These are phyloP conservation scores for Caenorhabditis imperialis DNA, from an alignment of 2,888 invertebrate species.

Conservation along the genomic window DNA sequence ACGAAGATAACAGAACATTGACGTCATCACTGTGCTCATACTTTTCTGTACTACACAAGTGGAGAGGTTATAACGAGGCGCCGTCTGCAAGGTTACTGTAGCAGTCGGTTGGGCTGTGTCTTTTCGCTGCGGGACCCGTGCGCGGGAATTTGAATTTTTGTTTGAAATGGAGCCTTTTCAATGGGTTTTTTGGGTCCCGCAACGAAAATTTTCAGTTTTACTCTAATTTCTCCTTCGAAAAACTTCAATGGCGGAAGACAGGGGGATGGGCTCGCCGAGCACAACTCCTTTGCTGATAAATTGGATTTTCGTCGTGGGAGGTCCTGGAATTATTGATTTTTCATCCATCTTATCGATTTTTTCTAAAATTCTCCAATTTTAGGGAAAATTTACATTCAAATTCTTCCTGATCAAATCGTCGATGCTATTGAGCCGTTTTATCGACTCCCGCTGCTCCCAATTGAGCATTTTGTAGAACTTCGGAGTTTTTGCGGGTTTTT, in stretches of 20 bases:
- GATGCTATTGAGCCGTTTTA: conserved; percentile 33
- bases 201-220: too few relatives aligned
- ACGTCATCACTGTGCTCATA: conserved; percentile 66
- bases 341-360: too few relatives aligned
- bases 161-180: too few relatives aligned
- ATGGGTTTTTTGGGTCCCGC: too few relatives aligned
- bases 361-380: neutral
- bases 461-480: conserved; percentile 46
- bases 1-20: conserved; percentile 61
- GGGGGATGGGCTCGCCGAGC: conserved; percentile 6
- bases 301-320: conserved; percentile 33
- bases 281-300: conserved; percentile 31
- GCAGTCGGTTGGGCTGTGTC: too few relatives aligned
- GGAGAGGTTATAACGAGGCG: conserved; percentile 50
- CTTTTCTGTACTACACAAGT: conserved; percentile 67
- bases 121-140: too few relatives aligned
- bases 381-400: conserved; percentile 20
- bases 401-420: conserved; percentile 32
- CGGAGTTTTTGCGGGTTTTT: conserved; percentile 25
- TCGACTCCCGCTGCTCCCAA: conserved; percentile 43
- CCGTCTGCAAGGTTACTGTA: conserved; percentile 25
- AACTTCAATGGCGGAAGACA: conserved; percentile 34
- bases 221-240: conserved; percentile 51
- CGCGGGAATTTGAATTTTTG: neutral
- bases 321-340: conserved; percentile 10